Conservation (phyloP, 2,113 vertebrate genomes). For the Corapipo altera region DNA sequence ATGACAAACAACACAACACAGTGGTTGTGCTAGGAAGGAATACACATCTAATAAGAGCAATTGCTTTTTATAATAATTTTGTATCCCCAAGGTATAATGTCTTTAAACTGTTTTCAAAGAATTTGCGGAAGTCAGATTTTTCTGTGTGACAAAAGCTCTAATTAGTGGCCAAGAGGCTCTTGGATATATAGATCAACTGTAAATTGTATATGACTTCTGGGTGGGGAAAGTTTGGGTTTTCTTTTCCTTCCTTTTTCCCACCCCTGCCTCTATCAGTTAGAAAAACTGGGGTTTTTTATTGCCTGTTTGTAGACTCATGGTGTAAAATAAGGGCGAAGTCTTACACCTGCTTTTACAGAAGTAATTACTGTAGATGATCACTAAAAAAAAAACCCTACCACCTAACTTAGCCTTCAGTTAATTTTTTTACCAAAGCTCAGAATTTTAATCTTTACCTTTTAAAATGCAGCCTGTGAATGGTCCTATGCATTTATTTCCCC, state of each 20-base stretch:
- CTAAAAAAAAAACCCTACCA: neutral
- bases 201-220: neutral
- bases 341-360: neutral
- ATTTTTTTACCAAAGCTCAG: neutral
- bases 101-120: neutral
- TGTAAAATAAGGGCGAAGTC: neutral
- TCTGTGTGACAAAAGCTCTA: neutral
- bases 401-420: neutral
- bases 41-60: neutral
- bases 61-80: neutral
- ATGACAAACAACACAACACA: neutral
- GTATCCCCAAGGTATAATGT: neutral
- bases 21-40: neutral
- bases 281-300: neutral
- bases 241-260: neutral
- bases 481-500: neutral
- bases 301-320: neutral
- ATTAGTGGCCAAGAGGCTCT: neutral
- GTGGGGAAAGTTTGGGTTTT: neutral
- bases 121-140: neutral
- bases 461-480: neutral
- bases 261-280: neutral
- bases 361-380: neutral
- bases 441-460: neutral
- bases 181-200: neutral